Evolutionary conservation across 2,797 vertebrate genomes (phyloP).

Genomic region (Poecilia gillii): DNA sequence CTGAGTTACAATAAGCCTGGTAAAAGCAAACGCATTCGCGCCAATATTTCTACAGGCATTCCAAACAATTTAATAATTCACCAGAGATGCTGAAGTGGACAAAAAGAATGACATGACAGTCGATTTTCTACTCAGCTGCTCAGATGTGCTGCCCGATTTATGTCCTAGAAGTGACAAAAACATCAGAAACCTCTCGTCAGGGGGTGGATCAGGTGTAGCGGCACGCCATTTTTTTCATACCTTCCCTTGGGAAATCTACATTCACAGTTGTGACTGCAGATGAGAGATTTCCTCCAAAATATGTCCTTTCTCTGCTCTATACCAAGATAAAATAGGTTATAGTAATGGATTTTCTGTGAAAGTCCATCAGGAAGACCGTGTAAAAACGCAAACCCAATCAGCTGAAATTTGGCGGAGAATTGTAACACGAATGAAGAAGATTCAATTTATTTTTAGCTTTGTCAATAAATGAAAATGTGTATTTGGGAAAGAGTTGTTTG

Average conservation of each 20-base stretch:
- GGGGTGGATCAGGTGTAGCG: constrained; percentile 40
- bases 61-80: neutral
- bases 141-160: constrained; percentile 7
- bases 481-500: neutral
- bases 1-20: neutral
- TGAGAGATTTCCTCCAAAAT: constrained; percentile 1
- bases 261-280: constrained; percentile 23
- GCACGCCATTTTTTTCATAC: neutral
- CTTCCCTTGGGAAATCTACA: constrained; percentile 10
- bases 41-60: neutral
- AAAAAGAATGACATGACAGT: neutral
- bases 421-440: neutral
- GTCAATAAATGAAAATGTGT: neutral
- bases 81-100: neutral
- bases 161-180: constrained; percentile 4
- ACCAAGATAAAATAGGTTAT: neutral
- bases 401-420: neutral
- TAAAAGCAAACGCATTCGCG: neutral
- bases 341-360: neutral
- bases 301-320: neutral
- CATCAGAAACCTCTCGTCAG: constrained; percentile 13
- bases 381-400: neutral
- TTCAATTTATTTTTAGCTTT: neutral
- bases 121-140: neutral
- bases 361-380: neutral